Conservation (phyloP, 2,888 invertebrate genomes). For the Notodromas monacha region DNA sequence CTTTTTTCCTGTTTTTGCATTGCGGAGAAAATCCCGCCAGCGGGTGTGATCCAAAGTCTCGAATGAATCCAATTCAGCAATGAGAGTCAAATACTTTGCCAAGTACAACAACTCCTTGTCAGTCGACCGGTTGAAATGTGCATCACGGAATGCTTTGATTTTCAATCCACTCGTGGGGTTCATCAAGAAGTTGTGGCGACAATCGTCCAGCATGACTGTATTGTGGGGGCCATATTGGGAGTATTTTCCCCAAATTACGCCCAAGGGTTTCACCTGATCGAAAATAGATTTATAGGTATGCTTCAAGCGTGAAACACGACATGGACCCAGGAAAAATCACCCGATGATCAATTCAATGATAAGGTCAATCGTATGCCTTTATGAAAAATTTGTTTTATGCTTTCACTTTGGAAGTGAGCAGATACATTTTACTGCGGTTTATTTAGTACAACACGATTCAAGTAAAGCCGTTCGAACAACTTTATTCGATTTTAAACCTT, state of each 20-base stretch:
- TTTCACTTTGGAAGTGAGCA: too few relatives aligned
- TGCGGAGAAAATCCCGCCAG: constrained; percentile 36
- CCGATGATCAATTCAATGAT: too few relatives aligned
- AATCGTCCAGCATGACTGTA: constrained; percentile 93
- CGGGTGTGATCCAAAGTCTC: constrained; percentile 50
- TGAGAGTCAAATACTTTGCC: constrained; percentile 40
- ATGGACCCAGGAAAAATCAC: too few relatives aligned
- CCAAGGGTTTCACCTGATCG: constrained; percentile 54
- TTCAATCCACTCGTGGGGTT: constrained; percentile 72
- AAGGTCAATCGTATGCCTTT: too few relatives aligned
- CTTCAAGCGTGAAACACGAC: too few relatives aligned
- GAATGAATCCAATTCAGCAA: constrained; percentile 48
- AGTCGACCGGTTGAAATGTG: constrained; percentile 47
- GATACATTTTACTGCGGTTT: too few relatives aligned
- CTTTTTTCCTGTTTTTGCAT: too few relatives aligned
- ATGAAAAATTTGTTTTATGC: too few relatives aligned
- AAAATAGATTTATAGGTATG: too few relatives aligned
- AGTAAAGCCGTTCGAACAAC: too few relatives aligned
- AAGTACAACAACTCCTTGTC: constrained; percentile 51
- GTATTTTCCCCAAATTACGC: constrained; percentile 85
- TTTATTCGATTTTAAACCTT: too few relatives aligned
- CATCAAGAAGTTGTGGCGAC: constrained; percentile 80
- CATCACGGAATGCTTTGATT: constrained; percentile 63
- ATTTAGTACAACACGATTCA: too few relatives aligned
- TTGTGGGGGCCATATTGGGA: constrained; percentile 57